Evolutionary conservation across 2,888 invertebrate species (phyloP).

Genomic region (Margaritifera margaritifera): DNA sequence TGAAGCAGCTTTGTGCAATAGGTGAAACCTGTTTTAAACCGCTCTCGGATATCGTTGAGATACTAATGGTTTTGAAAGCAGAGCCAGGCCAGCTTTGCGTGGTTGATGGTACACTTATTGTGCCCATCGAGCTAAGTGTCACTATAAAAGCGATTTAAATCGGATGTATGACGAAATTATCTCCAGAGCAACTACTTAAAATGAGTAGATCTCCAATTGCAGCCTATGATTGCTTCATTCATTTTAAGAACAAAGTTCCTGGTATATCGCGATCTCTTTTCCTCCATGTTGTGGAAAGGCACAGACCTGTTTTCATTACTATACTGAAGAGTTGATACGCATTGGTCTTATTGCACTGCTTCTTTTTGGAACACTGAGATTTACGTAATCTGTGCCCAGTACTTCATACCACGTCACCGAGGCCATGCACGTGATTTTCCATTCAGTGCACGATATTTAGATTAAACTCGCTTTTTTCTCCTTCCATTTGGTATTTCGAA

Average conservation of each 20-base stretch:
- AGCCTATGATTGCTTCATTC: neutral
- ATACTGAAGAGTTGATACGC: slow-evolving; percentile 8
- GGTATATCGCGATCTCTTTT: slow-evolving; percentile 18
- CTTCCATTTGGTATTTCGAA: too few relatives aligned
- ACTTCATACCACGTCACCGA: slow-evolving; percentile 12
- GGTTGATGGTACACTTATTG: slow-evolving; percentile 11
- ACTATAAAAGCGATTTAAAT: too few relatives aligned
- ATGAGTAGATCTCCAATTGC: too few relatives aligned
- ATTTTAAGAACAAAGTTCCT: slow-evolving; percentile 7
- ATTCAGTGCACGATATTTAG: too few relatives aligned
- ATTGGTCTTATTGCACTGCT: slow-evolving; percentile 4
- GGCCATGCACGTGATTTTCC: slow-evolving; percentile 30
- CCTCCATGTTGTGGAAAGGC: slow-evolving; percentile 4
- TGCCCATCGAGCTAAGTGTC: neutral
- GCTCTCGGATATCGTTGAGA: slow-evolving; percentile 18
- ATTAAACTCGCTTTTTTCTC: too few relatives aligned
- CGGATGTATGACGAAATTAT: too few relatives aligned
- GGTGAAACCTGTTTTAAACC: slow-evolving; percentile 16
- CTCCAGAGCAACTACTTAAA: too few relatives aligned
- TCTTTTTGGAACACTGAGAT: slow-evolving; percentile 4
- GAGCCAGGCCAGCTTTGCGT: neutral
- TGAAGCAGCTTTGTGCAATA: slow-evolving; percentile 8
- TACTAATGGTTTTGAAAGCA: slow-evolving; percentile 3
- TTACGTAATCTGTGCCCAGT: neutral
- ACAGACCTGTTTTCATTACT: slow-evolving; percentile 16